These are phyloP conservation scores for Diarsia brunnea DNA, from an alignment of 2,888 invertebrate species.

Conservation along the genomic window DNA sequence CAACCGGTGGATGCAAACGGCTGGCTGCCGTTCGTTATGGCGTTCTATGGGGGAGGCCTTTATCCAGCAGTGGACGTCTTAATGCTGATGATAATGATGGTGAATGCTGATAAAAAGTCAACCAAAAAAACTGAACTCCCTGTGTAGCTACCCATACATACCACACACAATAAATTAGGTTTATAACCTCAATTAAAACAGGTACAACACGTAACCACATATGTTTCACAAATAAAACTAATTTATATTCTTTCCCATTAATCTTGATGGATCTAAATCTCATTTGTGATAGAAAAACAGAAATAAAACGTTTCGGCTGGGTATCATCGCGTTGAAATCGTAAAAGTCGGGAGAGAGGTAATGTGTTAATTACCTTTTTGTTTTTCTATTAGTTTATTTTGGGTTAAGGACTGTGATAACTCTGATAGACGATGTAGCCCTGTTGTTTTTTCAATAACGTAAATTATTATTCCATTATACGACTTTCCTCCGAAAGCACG, in stretches of 20 bases:
- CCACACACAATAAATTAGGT: slow-evolving; percentile 32
- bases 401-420: background rate
- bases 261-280: slow-evolving; percentile 46
- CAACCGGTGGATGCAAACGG: no score
- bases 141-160: background rate
- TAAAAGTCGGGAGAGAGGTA: slow-evolving; percentile 33
- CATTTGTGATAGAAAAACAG: slow-evolving; percentile 19
- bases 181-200: slow-evolving; percentile 35
- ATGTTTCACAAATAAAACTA: slow-evolving; percentile 28
- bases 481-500: no score
- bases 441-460: background rate
- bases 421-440: background rate
- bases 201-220: slow-evolving; percentile 18
- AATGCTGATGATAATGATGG: no score
- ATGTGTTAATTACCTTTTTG: slow-evolving; percentile 29
- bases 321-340: slow-evolving; percentile 9
- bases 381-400: slow-evolving; percentile 12
- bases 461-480: background rate
- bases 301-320: slow-evolving; percentile 27
- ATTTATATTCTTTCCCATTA: slow-evolving; percentile 37
- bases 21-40: no score
- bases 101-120: no score
- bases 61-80: no score
- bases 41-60: no score
- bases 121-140: no score